A percentile compares a stretch with the other conserved stretches of the same genome.
Evolutionary conservation across 2,797 vertebrate genomes (phyloP).

Genomic region (Pipistrellus pygmaeus): DNA sequence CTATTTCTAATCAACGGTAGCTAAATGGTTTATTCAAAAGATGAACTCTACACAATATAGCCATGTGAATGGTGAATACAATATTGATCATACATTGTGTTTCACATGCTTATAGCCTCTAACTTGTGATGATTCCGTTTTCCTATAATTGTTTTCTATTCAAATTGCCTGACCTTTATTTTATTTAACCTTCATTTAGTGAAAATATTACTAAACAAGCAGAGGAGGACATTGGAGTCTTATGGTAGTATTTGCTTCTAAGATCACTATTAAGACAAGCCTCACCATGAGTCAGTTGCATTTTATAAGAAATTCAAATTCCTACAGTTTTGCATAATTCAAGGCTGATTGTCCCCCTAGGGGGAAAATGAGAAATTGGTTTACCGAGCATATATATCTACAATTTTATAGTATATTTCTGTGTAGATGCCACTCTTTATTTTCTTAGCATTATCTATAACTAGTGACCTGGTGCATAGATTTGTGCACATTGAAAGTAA

Average conservation of each 20-base stretch:
- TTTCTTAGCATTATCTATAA: neutral
- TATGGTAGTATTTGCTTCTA: neutral
- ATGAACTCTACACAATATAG: neutral
- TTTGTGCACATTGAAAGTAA: too few relatives aligned
- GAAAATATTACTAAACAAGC: neutral
- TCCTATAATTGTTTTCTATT: neutral
- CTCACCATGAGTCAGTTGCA: neutral
- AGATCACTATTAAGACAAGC: neutral
- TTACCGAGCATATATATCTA: neutral
- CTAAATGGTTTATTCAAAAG: neutral
- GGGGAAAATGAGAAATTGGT: neutral
- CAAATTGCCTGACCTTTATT: neutral
- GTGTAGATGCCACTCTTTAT: constrained; percentile 2
- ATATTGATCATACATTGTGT: neutral
- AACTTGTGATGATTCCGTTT: neutral
- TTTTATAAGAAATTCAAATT: neutral
- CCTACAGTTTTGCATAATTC: neutral
- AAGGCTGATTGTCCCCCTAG: neutral
- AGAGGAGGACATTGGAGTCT: neutral
- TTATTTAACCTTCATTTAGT: neutral
- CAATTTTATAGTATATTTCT: neutral
- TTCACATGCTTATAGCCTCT: neutral
- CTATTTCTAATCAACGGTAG: neutral
- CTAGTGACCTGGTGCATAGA: too few relatives aligned
- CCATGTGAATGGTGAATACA: neutral